Base-by-base conservation (phyloP, 2,888 invertebrate genomes). In the Archaeoteleia sp. region DNA sequence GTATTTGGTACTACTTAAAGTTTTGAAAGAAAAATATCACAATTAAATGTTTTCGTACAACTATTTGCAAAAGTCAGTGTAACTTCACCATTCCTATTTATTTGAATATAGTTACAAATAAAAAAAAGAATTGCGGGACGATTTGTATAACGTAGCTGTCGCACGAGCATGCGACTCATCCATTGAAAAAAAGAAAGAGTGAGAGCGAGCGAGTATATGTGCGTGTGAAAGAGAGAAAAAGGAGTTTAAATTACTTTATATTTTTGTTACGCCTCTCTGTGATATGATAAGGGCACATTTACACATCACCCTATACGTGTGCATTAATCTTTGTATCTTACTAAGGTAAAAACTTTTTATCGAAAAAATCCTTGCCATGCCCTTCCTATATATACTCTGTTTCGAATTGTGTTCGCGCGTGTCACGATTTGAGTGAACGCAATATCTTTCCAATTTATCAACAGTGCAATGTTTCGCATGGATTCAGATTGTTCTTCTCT, bases 241-340 rank as follows among this genome's bases (percentile, higher is more conserved):
- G 9, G 9, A 37, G 68, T 75, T 79, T 72, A 77, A 82, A 82
- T 82, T 79, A 68, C 80, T 82, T 82, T 74, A 81, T 80, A 82
- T 82, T 78, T 81, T 82, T 82, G 77, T 82, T 83, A 81, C 80
- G 81, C 81, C 82, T 83, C 81, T 83, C 83, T 83, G 83, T 83
- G 83, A 83, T 83, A 83, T 78, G 75, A 82, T 80, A 82, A 80
- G 83, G 83, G 83, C 82, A 83, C 83, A 83, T 81, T 80, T 39
- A 37, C 76, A 82, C 76, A 77, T 76, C 77, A 82, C 74, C 78
- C 80, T 83, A 76, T 32, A 40, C 43, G 61, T 49, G 48, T 30
- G 74, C 77, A 79, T 75, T 77, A 74, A 78, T 74, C 75, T 76
- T 76, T 74, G 72, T 78, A 75, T 77, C 74, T 76, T 75, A 74